These are phyloP conservation scores for Globicephala melas DNA, from an alignment of 2,113 vertebrate genomes.

Conservation along the genomic window DNA sequence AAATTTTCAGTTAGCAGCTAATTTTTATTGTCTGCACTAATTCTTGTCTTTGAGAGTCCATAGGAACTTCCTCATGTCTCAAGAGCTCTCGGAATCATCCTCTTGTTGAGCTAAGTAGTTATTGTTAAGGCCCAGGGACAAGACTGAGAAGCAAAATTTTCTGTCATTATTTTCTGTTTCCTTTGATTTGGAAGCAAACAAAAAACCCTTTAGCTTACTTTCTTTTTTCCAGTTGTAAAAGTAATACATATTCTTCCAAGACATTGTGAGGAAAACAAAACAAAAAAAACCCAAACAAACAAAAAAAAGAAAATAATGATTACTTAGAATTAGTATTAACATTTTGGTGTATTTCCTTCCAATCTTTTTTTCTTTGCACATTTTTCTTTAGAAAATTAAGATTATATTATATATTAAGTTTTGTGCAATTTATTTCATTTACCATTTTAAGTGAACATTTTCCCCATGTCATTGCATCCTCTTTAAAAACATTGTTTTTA, in stretches of 20 bases:
- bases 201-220: background rate
- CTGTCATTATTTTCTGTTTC: background rate
- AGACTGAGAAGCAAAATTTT: background rate
- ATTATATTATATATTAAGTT: background rate
- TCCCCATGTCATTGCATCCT: background rate
- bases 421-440: background rate
- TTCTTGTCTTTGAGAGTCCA: background rate
- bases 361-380: background rate
- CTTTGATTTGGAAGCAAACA: slow-evolving; percentile 31
- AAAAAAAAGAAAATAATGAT: slow-evolving; percentile 9
- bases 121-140: background rate
- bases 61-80: background rate
- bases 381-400: slow-evolving; percentile 36
- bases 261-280: background rate
- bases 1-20: background rate
- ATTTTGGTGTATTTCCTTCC: slow-evolving; percentile 15
- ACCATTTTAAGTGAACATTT: background rate
- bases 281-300: background rate
- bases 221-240: background rate
- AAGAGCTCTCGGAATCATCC: background rate
- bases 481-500: background rate
- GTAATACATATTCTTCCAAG: background rate
- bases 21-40: background rate
- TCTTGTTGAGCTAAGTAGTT: background rate
- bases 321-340: background rate